A percentile compares a stretch with the other conserved stretches of the same genome.
phyloP scores from a whole-genome alignment of 2,888 invertebrate species.

The Elegia similella region DNA sequence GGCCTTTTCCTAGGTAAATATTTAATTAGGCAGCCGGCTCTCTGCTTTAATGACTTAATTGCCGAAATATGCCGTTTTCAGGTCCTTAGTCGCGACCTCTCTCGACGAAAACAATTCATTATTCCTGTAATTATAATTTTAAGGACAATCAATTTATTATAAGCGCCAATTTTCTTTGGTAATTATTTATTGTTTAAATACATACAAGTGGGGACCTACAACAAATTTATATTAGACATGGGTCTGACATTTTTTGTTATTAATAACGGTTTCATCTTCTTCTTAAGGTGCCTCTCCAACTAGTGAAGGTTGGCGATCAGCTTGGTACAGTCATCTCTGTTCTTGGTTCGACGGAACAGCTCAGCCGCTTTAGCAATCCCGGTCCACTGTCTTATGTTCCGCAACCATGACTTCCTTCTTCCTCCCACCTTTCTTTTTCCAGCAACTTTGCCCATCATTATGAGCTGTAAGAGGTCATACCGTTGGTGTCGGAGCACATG shows the following conservation, averaged over 20 bases:
- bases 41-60: slow-evolving; percentile 58
- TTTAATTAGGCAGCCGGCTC: slow-evolving; percentile 62
- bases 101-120: background rate
- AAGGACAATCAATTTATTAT: background rate
- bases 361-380: too few relatives aligned
- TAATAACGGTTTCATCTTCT: too few relatives aligned
- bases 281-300: too few relatives aligned
- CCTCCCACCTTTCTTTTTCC: too few relatives aligned
- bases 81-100: slow-evolving; percentile 17
- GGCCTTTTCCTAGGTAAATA: slow-evolving; percentile 62
- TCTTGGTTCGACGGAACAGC: too few relatives aligned
- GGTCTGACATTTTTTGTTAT: background rate
- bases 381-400: too few relatives aligned
- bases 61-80: slow-evolving; percentile 50
- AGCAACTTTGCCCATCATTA: too few relatives aligned
- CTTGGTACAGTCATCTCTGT: too few relatives aligned
- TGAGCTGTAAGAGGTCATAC: too few relatives aligned
- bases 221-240: background rate
- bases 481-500: too few relatives aligned
- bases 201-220: background rate
- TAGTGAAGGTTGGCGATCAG: too few relatives aligned
- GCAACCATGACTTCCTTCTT: too few relatives aligned
- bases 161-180: background rate
- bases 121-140: background rate
- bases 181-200: background rate